Evolutionary conservation across 37 sponge, comb jelly and placozoan species (phyloP).

Genomic region (Oopsacas minuta): DNA sequence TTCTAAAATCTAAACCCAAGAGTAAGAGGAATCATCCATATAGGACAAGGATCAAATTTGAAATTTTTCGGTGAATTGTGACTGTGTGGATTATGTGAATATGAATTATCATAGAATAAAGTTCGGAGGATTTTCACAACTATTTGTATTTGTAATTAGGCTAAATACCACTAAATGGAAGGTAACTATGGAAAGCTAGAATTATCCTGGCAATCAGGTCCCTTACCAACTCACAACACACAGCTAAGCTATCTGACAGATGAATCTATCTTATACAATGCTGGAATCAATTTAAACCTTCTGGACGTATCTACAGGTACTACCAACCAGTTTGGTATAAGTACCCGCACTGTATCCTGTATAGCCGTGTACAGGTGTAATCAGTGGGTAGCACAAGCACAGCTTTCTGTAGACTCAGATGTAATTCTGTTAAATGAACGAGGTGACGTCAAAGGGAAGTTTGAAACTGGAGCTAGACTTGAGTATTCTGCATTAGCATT

Average conservation of each 20-base stretch:
- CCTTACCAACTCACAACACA: not conserved
- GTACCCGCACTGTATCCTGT: not conserved
- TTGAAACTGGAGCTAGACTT: not conserved
- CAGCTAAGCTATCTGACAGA: not conserved
- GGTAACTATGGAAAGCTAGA: not conserved
- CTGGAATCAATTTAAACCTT: not conserved
- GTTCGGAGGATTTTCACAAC: too few relatives aligned
- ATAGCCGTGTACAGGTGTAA: not conserved
- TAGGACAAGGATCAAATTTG: too few relatives aligned
- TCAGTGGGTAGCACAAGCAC: not conserved
- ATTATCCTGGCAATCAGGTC: not conserved
- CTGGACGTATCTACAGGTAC: not conserved
- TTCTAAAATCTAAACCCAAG: too few relatives aligned
- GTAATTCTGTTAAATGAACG: not conserved
- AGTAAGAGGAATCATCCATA: too few relatives aligned
- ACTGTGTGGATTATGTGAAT: too few relatives aligned
- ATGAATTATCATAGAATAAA: too few relatives aligned
- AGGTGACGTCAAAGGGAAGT: not conserved
- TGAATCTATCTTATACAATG: not conserved
- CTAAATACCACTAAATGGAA: too few relatives aligned
- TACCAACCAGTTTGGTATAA: not conserved
- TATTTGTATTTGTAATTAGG: too few relatives aligned
- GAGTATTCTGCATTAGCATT: not conserved
- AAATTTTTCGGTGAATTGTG: too few relatives aligned
- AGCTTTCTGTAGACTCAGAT: not conserved